Evolutionary conservation across 2,113 vertebrate genomes (phyloP).

Genomic region (Phainopepla nitens): DNA sequence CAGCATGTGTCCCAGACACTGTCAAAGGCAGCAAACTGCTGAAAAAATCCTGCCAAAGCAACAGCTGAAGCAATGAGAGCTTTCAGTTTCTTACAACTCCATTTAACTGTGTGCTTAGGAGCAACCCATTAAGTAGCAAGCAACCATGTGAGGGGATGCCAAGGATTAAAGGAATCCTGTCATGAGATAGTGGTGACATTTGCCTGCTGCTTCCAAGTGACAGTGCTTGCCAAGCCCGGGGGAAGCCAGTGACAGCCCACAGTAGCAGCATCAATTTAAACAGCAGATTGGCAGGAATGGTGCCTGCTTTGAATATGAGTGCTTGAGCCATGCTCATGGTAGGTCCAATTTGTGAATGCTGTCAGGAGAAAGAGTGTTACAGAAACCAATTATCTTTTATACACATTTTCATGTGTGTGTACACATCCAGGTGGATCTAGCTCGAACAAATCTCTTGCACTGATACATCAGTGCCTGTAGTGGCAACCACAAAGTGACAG

Average conservation of each 20-base stretch:
- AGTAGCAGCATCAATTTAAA: background rate
- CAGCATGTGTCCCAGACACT: background rate
- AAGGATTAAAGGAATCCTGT: constrained; percentile 58
- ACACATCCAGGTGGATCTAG: background rate
- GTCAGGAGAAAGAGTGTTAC: background rate
- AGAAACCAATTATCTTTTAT: background rate
- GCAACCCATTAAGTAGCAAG: constrained; percentile 63
- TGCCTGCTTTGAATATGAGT: background rate
- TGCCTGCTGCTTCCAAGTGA: constrained; percentile 28
- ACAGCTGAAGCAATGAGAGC: constrained; percentile 32
- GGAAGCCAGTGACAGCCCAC: background rate
- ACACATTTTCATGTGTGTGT: background rate
- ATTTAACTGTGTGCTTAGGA: constrained; percentile 31
- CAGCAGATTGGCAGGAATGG: background rate
- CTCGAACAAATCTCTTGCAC: background rate
- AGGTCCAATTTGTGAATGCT: background rate
- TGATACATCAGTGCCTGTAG: background rate
- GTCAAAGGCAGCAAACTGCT: constrained; percentile 28
- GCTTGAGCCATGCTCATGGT: background rate
- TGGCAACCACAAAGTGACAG: background rate
- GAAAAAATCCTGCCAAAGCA: constrained; percentile 30
- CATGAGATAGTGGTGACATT: constrained; percentile 31
- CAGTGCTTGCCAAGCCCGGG: background rate
- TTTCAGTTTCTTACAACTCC: constrained; percentile 45
- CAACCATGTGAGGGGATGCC: constrained; percentile 6